Conservation (phyloP, 2,888 invertebrate genomes). For the Acanthacorydalis orientalis region DNA sequence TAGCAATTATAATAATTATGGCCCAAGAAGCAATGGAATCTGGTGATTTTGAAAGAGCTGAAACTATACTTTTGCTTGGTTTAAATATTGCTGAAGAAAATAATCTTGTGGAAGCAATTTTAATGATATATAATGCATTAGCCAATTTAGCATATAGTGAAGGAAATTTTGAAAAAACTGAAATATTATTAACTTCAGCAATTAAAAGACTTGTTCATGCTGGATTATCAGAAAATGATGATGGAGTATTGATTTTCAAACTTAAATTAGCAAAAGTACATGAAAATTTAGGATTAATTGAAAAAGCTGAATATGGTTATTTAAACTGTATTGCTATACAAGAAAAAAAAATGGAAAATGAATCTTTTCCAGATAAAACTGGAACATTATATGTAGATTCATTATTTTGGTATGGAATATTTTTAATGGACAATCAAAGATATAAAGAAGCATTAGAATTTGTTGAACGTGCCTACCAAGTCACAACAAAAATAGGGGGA, state of each 20-base stretch:
- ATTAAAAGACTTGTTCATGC: conserved; percentile 25
- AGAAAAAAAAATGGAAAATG: conserved; percentile 21
- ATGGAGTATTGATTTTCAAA: conserved; percentile 26
- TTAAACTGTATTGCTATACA: conserved; percentile 23
- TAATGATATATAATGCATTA: conserved; percentile 24
- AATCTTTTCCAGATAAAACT: conserved; percentile 23
- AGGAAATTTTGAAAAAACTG: conserved; percentile 24
- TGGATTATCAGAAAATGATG: conserved; percentile 22
- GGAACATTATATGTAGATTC: conserved; percentile 26
- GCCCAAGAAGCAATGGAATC: conserved; percentile 22
- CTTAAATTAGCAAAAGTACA: conserved; percentile 27
- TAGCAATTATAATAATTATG: conserved; percentile 8
- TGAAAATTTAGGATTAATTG: conserved; percentile 19
- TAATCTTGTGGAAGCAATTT: conserved; percentile 15
- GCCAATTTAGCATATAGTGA: conserved; percentile 25
- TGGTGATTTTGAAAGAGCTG: conserved; percentile 23
- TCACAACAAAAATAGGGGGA: conserved; percentile 23
- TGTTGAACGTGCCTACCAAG: conserved; percentile 23
- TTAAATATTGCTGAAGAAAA: conserved; percentile 25
- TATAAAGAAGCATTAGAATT: conserved; percentile 20
- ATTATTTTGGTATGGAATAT: conserved; percentile 29
- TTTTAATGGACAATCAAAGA: conserved; percentile 20
- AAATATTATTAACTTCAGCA: conserved; percentile 22
- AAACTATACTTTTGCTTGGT: conserved; percentile 23
- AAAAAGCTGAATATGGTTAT: conserved; percentile 27